These are phyloP conservation scores for Etheostoma perlongum DNA, from an alignment of 2,797 vertebrate species.

Conservation along the genomic window DNA sequence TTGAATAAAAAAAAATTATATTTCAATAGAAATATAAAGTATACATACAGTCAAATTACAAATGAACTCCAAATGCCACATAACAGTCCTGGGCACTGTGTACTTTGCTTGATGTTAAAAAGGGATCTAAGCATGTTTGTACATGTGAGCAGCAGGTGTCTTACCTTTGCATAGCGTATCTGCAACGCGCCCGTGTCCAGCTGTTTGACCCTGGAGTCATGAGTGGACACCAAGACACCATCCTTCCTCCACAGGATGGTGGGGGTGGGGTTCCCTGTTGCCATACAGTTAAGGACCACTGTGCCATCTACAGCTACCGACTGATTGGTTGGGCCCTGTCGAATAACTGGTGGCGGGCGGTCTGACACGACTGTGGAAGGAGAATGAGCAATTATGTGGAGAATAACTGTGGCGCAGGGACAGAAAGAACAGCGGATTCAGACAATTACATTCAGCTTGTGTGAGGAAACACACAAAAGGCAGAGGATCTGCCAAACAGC, in stretches of 20 bases:
- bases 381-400: conserved; percentile 39
- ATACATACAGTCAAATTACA: neutral
- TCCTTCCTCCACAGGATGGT: conserved; percentile 98
- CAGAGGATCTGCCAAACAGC: conserved; percentile 55
- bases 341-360: conserved; percentile 95
- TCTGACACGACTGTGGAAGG: conserved; percentile 91
- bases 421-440: conserved; percentile 26
- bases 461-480: conserved; percentile 51
- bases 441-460: conserved; percentile 53
- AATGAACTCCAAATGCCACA: conserved; percentile 13
- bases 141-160: conserved; percentile 32
- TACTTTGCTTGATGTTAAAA: conserved; percentile 16
- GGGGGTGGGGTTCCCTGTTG: conserved; percentile 90
- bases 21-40: neutral
- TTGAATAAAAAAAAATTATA: conserved; percentile 25
- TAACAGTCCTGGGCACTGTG: neutral
- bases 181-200: conserved; percentile 92
- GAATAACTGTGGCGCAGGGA: conserved; percentile 21
- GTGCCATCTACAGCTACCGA: conserved; percentile 96
- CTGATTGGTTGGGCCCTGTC: conserved; percentile 96
- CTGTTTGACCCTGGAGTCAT: conserved; percentile 96
- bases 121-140: conserved; percentile 5
- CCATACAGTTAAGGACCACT: conserved; percentile 90
- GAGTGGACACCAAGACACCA: conserved; percentile 91
- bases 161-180: conserved; percentile 97